Conservation (phyloP, 2,113 vertebrate genomes). For the Poicephalus gulielmi region DNA sequence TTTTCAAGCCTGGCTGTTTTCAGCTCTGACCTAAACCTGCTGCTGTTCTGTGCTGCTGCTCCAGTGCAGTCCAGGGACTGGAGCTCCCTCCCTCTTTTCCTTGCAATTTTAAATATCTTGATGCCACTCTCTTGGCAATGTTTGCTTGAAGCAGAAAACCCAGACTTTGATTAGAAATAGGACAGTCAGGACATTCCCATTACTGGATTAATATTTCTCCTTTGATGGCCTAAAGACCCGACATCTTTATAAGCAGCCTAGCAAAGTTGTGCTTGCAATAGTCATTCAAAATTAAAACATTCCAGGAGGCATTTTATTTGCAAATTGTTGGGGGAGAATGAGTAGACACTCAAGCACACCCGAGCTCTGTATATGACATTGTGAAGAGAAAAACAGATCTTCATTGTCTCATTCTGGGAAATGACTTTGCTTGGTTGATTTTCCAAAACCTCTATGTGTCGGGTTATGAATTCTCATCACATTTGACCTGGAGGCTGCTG, state of each 20-base stretch:
- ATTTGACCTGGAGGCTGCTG: conserved; percentile 50
- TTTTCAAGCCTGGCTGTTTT: neutral
- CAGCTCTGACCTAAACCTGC: neutral
- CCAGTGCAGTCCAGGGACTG: neutral
- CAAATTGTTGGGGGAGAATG: neutral
- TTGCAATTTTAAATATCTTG: neutral
- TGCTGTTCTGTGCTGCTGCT: neutral
- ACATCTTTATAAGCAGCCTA: neutral
- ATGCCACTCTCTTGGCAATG: neutral
- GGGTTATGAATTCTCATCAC: conserved; percentile 50
- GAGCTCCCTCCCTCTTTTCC: neutral
- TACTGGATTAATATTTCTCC: neutral
- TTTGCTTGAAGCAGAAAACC: neutral
- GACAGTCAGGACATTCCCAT: neutral
- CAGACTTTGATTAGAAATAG: neutral
- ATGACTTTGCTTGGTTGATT: conserved; percentile 45
- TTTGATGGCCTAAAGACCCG: neutral
- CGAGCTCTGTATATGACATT: neutral
- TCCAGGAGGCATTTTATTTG: conserved; percentile 11
- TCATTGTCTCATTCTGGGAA: neutral
- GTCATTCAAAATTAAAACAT: neutral
- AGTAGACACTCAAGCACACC: neutral
- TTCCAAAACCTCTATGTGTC: conserved; percentile 12
- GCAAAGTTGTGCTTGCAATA: neutral
- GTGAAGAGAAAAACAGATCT: neutral